Percentiles rank a stretch among this genome's conserved stretches.
These are phyloP conservation scores for Daubentonia madagascariensis DNA, from an alignment of 2,113 vertebrate genomes.

Conservation along the genomic window DNA sequence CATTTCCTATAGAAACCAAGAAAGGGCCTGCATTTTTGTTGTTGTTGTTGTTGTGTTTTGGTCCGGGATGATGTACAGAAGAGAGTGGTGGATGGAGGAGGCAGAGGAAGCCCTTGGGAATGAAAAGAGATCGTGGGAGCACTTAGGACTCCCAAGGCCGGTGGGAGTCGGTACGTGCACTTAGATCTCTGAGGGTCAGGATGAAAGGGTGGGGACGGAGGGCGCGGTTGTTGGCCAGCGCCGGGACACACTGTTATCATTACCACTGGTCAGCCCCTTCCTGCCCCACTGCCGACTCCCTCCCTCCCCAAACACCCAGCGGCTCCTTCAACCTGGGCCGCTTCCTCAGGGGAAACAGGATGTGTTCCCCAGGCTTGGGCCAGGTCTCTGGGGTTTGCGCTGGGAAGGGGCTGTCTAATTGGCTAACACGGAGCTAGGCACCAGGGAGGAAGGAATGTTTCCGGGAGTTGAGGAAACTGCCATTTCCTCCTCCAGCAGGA, in stretches of 20 bases:
- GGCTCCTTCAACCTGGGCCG: conserved; percentile 28
- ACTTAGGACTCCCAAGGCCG: neutral
- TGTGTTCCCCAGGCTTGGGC: conserved; percentile 50
- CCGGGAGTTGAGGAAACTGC: conserved; percentile 84
- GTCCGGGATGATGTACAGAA: neutral
- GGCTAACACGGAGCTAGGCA: conserved; percentile 78
- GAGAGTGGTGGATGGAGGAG: neutral
- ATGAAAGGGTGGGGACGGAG: neutral
- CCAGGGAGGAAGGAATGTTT: conserved; percentile 81
- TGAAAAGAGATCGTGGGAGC: neutral
- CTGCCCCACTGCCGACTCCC: conserved; percentile 11
- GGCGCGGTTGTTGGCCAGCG: neutral
- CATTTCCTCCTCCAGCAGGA: conserved; percentile 84
- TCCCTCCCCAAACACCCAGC: neutral
- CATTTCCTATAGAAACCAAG: neutral
- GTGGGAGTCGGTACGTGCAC: neutral
- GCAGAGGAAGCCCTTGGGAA: neutral
- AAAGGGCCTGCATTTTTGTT: neutral
- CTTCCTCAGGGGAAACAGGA: conserved; percentile 80
- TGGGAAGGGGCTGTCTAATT: conserved; percentile 74
- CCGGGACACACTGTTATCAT: neutral
- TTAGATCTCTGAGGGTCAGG: neutral
- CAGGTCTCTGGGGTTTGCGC: conserved; percentile 31
- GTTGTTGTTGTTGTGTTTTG: too few relatives aligned
- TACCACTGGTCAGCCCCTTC: conserved; percentile 10